phyloP scores from a whole-genome alignment of 2,888 invertebrate species.

The Perizoma affinitatum region DNA sequence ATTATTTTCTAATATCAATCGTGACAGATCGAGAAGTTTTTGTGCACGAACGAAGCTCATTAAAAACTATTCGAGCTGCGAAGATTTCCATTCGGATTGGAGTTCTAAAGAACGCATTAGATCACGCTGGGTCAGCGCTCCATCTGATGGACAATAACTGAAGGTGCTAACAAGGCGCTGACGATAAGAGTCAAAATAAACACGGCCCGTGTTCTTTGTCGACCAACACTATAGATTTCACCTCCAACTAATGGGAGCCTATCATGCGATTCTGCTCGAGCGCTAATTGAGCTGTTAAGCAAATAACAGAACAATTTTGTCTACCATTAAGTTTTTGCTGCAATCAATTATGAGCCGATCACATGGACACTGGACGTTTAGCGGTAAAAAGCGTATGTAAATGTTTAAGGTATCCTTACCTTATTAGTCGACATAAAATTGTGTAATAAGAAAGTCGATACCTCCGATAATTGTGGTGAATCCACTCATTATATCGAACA shows the following conservation, averaged over 20 bases:
- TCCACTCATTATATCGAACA: conserved; percentile 51
- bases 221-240: conserved; percentile 60
- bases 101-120: conserved; percentile 66
- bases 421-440: conserved; percentile 48
- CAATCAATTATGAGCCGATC: conserved; percentile 35
- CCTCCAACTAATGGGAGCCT: conserved; percentile 60
- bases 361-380: conserved; percentile 34
- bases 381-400: conserved; percentile 21
- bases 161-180: conserved; percentile 72
- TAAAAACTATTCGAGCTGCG: conserved; percentile 59
- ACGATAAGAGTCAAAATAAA: conserved; percentile 50
- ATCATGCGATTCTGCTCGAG: conserved; percentile 54
- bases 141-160: conserved; percentile 60
- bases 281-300: conserved; percentile 51
- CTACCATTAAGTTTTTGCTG: conserved; percentile 35
- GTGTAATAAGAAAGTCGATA: conserved; percentile 56
- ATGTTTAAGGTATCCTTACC: conserved; percentile 22
- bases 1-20: conserved; percentile 64
- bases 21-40: conserved; percentile 56
- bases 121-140: conserved; percentile 56
- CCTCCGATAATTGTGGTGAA: conserved; percentile 50
- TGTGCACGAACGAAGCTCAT: conserved; percentile 55
- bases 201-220: conserved; percentile 47
- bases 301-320: conserved; percentile 41
- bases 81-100: conserved; percentile 60